Conservation (phyloP, 2,888 invertebrate species). For the Pterobdella sp. region DNA sequence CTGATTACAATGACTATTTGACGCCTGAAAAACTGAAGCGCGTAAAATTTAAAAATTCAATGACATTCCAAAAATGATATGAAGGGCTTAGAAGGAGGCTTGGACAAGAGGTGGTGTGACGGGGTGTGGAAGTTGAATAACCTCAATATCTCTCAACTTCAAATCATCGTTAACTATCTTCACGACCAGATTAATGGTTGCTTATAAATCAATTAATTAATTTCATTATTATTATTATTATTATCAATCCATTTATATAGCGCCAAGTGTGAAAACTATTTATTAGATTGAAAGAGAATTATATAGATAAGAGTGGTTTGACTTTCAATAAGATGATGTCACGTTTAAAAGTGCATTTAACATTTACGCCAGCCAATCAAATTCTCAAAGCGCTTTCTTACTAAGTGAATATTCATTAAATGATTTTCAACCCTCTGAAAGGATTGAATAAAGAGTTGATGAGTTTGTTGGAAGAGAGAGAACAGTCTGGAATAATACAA, state of each 20-base stretch:
- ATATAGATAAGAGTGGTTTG: too few relatives aligned
- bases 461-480: constrained; percentile 77
- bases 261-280: too few relatives aligned
- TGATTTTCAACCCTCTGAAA: constrained; percentile 40
- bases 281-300: too few relatives aligned
- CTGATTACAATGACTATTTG: background rate
- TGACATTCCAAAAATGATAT: too few relatives aligned
- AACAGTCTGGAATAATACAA: constrained; percentile 93
- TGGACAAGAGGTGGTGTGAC: background rate
- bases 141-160: constrained; percentile 84
- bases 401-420: too few relatives aligned
- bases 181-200: constrained; percentile 80
- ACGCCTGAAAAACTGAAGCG: background rate
- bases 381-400: too few relatives aligned
- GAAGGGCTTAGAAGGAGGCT: background rate
- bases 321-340: too few relatives aligned
- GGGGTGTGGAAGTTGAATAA: constrained; percentile 55
- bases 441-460: constrained; percentile 81
- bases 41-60: background rate
- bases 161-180: constrained; percentile 87
- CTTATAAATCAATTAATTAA: background rate
- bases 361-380: too few relatives aligned
- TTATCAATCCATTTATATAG: background rate
- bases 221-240: background rate
- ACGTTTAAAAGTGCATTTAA: too few relatives aligned